These are phyloP conservation scores for Macrophya alboannulata DNA, from an alignment of 2,888 invertebrate species.

Conservation along the genomic window DNA sequence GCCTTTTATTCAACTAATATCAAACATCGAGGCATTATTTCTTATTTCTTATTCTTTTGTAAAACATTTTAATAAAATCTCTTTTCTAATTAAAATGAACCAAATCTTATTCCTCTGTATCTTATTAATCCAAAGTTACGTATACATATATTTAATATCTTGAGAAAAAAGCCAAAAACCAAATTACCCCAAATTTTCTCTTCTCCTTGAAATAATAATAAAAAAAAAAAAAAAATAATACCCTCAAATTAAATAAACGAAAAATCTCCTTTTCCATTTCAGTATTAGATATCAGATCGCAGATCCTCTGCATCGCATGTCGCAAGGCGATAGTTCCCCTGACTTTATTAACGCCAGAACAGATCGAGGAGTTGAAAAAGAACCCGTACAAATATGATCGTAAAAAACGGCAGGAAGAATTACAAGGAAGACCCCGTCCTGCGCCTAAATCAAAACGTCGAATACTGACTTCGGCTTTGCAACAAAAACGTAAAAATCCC, in stretches of 20 bases:
- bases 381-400: slow-evolving; percentile 68
- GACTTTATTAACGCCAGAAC: slow-evolving; percentile 79
- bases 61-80: slow-evolving; percentile 29
- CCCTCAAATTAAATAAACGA: slow-evolving; percentile 3
- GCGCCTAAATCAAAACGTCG: slow-evolving; percentile 54
- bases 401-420: slow-evolving; percentile 56
- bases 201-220: background rate
- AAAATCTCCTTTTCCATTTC: slow-evolving; percentile 57
- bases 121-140: background rate
- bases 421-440: slow-evolving; percentile 60
- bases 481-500: background rate
- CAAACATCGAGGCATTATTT: slow-evolving; percentile 52
- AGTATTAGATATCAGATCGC: slow-evolving; percentile 76
- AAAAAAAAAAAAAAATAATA: background rate
- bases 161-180: background rate
- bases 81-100: background rate
- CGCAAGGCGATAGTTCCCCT: slow-evolving; percentile 81
- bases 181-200: background rate
- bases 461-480: background rate
- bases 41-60: slow-evolving; percentile 46
- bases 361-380: slow-evolving; percentile 77
- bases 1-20: background rate
- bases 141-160: background rate
- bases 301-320: slow-evolving; percentile 82
- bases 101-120: slow-evolving; percentile 35